These are phyloP conservation scores for Monochamus saltuarius DNA, from an alignment of 1,140 invertebrate genomes.

Conservation along the genomic window DNA sequence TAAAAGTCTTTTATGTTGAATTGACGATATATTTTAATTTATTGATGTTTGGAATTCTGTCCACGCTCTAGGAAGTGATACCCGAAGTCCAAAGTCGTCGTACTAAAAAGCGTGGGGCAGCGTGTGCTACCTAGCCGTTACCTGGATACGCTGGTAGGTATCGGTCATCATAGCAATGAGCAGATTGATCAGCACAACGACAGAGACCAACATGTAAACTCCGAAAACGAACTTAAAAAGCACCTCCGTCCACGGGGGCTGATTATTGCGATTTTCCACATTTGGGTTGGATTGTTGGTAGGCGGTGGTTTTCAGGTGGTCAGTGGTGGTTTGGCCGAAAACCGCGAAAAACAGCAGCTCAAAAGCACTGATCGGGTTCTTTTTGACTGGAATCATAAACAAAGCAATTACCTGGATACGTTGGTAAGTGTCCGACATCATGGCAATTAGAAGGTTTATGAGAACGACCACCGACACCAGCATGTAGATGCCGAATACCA, in stretches of 20 bases:
- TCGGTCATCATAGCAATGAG: slow-evolving; percentile 99
- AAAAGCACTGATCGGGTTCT: slow-evolving; percentile 81
- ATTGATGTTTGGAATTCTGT: too few species aligned
- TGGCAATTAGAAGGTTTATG: slow-evolving; percentile 98
- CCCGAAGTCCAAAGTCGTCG: too few species aligned
- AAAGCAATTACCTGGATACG: slow-evolving; percentile 80
- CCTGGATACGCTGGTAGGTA: slow-evolving; percentile 98
- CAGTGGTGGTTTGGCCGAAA: slow-evolving; percentile 94
- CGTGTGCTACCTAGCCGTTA: slow-evolving; percentile 49
- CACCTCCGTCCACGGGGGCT: slow-evolving; percentile 74
- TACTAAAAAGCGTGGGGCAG: too few species aligned
- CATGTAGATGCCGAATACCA: slow-evolving; percentile 94
- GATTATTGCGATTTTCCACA: slow-evolving; percentile 50
- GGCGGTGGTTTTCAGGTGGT: slow-evolving; percentile 64
- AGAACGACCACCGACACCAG: slow-evolving; percentile 96
- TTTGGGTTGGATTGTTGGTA: slow-evolving; percentile 42
- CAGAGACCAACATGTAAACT: slow-evolving; percentile 97
- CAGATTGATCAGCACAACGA: slow-evolving; percentile 97
- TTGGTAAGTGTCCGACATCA: slow-evolving; percentile 99
- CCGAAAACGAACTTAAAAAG: slow-evolving; percentile 82
- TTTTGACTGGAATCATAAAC: slow-evolving; percentile 76
- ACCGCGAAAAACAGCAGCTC: slow-evolving; percentile 98
- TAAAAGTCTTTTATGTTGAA: too few species aligned
- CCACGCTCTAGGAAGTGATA: too few species aligned
- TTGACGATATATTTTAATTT: too few species aligned